Evolutionary conservation across 2,797 vertebrate species (phyloP).

Genomic region (Menidia menidia): DNA sequence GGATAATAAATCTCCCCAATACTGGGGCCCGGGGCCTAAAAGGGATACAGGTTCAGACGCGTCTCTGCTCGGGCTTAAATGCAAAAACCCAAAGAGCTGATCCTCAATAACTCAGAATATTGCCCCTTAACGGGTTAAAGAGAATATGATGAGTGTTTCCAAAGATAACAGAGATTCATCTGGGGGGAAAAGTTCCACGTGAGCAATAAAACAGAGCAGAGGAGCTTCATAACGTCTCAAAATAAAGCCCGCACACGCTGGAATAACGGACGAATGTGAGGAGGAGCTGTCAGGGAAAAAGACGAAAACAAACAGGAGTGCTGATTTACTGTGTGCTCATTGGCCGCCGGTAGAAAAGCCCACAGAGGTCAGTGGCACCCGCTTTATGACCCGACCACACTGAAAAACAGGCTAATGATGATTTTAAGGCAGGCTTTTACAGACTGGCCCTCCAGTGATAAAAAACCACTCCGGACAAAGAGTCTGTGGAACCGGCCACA

Average conservation of each 20-base stretch:
- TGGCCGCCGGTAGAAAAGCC: neutral
- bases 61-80: constrained; percentile 39
- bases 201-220: no score
- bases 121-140: neutral
- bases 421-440: constrained; percentile 1
- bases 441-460: neutral
- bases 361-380: constrained; percentile 31
- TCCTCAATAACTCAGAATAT: neutral
- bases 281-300: no score
- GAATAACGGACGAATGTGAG: no score
- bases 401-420: constrained; percentile 3
- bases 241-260: no score
- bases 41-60: constrained; percentile 59
- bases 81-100: constrained; percentile 3
- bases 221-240: no score
- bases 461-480: constrained; percentile 17
- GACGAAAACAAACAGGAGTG: neutral
- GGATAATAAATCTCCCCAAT: constrained; percentile 59
- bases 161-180: no score
- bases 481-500: constrained; percentile 16
- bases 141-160: no score
- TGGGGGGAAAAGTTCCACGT: no score
- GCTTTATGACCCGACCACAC: neutral
- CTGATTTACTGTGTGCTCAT: constrained; percentile 17
- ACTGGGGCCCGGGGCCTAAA: constrained; percentile 50